phyloP scores from a whole-genome alignment of 2,888 invertebrate genomes.

The Callyntrura guangdongensis region DNA sequence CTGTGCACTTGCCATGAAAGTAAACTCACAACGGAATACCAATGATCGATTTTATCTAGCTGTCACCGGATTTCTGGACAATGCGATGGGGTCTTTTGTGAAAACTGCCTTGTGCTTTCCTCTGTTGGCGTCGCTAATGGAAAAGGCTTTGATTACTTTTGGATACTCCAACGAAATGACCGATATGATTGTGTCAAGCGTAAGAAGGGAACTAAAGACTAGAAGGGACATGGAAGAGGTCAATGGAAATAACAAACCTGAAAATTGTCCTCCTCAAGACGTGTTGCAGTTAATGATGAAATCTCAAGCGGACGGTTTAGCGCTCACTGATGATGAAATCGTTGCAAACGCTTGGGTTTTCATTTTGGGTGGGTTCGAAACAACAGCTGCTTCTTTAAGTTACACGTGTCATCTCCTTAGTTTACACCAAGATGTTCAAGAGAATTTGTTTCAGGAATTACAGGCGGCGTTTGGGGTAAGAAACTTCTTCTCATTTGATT shows the following conservation, averaged over 20 bases:
- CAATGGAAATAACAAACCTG: background rate
- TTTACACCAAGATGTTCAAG: conserved; percentile 86
- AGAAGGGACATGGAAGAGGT: conserved; percentile 81
- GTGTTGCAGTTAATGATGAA: conserved; percentile 86
- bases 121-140: conserved; percentile 82
- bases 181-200: conserved; percentile 85
- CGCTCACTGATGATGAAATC: conserved; percentile 85
- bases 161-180: conserved; percentile 85
- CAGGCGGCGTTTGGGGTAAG: conserved; percentile 79
- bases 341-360: conserved; percentile 87
- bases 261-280: conserved; percentile 83
- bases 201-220: conserved; percentile 84
- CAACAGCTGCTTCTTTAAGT: conserved; percentile 87
- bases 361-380: conserved; percentile 87
- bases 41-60: conserved; percentile 86
- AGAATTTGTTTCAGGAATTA: conserved; percentile 86
- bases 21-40: conserved; percentile 86
- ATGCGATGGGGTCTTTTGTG: conserved; percentile 85
- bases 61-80: conserved; percentile 85
- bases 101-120: conserved; percentile 85
- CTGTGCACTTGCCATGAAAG: conserved; percentile 87
- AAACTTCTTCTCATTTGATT: background rate
- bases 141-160: conserved; percentile 84
- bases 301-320: conserved; percentile 77
- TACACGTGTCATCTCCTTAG: conserved; percentile 87